Evolutionary conservation across 2,888 invertebrate genomes (phyloP).

Genomic region (Abscondita cerata): DNA sequence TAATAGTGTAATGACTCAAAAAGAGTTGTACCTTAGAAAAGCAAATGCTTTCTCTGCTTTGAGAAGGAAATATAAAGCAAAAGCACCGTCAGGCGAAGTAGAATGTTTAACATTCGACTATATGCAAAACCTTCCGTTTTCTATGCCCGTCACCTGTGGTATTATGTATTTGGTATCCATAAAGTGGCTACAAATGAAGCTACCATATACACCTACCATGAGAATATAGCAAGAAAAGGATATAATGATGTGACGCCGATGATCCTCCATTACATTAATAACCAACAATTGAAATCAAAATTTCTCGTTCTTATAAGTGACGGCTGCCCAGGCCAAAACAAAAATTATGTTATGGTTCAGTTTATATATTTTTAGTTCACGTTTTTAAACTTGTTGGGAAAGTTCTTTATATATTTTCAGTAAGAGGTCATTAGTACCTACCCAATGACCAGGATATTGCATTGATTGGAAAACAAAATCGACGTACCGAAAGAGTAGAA

Average conservation of each 20-base stretch:
- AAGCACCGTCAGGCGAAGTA: neutral
- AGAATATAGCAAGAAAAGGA: conserved; percentile 13
- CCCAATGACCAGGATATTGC: neutral
- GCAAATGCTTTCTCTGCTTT: neutral
- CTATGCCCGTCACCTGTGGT: conserved; percentile 34
- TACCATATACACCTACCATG: conserved; percentile 30
- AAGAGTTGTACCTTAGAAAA: neutral
- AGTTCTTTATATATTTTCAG: neutral
- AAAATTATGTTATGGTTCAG: neutral
- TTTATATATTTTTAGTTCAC: neutral
- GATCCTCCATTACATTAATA: conserved; percentile 7
- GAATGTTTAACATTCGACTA: neutral
- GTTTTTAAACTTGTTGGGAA: neutral
- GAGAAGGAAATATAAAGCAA: neutral
- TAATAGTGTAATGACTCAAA: neutral
- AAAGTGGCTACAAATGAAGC: conserved; percentile 29
- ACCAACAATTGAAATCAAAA: too few species aligned
- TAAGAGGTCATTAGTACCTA: neutral
- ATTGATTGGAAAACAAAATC: neutral
- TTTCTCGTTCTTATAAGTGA: neutral
- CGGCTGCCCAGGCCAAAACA: neutral
- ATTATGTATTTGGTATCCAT: conserved; percentile 36
- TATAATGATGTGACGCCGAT: conserved; percentile 10
- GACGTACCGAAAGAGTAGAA: neutral
- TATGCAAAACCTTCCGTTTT: conserved; percentile 11